Base-by-base conservation (phyloP, 2,113 vertebrate genomes). In the Hepsetus odoe region DNA sequence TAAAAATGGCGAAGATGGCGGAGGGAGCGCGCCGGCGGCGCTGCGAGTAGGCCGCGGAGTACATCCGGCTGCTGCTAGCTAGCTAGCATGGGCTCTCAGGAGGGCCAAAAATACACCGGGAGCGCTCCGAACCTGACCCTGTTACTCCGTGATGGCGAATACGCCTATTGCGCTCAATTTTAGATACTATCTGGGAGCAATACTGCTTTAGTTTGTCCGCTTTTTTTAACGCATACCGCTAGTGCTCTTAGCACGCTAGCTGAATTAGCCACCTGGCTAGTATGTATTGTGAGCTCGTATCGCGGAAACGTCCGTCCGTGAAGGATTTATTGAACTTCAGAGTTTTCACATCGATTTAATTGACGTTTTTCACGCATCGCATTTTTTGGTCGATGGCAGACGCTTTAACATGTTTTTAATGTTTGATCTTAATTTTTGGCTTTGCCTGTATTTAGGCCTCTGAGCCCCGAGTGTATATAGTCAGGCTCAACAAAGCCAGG, bases 1-100 rank as follows among this genome's bases (percentile, higher is more conserved):
- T 94, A 97, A 94, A 98, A 83, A 94, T 94, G 93, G 93, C 82
- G 88, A 89, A 95, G 92, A 95, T 96, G 95, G 95, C 95, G 93
- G 70, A 75, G 77, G 72, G 80, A 82, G 76, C 38, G 83, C 80
- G 85, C 87, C 87, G 90, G 88, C 84, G 87, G 84, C 61, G n/a
- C 16, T 58, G 58, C 58, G 66, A 78, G 85, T 88, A 93, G 93
- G 94, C 92, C 93, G 86, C 92, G 88, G n/a, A 80, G 90, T 83
- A 91, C 90, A 6, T 4, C n/a, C n/a, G n/a, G n/a, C n/a, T 0
- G 40, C 5, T 6, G n/a, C 28, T 61, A 1, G 14, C 10, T 9
- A 33, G 32, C 66, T 28, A 8, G 9, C 13, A 20, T 24, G 1
- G 51, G 8, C 1, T 1, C 11, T 53, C 8, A 22, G n/a, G n/a